Evolutionary conservation across 92 coral and sea anemone species (phyloP).

Genomic region (Zoanthus solanderi): DNA sequence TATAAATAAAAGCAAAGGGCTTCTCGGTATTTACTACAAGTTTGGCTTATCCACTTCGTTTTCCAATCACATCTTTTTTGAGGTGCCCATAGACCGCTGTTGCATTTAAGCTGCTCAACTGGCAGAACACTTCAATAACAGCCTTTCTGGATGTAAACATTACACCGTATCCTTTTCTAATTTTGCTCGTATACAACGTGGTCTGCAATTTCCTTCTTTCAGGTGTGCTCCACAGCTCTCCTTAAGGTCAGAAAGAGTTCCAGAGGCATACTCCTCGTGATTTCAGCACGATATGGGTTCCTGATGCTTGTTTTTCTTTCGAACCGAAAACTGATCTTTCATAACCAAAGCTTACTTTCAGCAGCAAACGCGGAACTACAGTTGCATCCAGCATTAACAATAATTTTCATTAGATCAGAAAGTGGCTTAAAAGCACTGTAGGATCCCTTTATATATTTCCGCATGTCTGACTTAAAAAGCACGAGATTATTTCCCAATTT

Average conservation of each 20-base stretch:
- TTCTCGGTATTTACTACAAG: constrained; percentile 47
- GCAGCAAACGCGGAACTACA: constrained; percentile 51
- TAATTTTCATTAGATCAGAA: constrained; percentile 50
- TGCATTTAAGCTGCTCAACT: constrained; percentile 14
- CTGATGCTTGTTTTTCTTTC: constrained; percentile 54
- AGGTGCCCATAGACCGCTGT: constrained; percentile 14
- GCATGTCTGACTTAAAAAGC: constrained; percentile 38
- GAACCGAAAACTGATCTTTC: constrained; percentile 50
- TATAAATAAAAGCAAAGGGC: constrained; percentile 42
- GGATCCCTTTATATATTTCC: constrained; percentile 48
- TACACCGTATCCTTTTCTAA: neutral
- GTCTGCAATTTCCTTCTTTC: constrained; percentile 10
- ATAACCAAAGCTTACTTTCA: constrained; percentile 60
- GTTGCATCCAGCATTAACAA: constrained; percentile 49
- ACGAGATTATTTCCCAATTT: constrained; percentile 44
- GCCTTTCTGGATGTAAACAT: constrained; percentile 1
- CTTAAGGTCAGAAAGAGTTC: constrained; percentile 57
- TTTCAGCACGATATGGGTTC: constrained; percentile 60
- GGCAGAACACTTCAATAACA: constrained; percentile 1
- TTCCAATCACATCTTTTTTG: neutral
- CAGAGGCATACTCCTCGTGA: constrained; percentile 63
- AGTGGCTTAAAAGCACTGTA: constrained; percentile 49
- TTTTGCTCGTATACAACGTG: constrained; percentile 16
- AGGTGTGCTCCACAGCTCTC: constrained; percentile 41
- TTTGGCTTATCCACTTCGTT: constrained; percentile 46